phyloP scores from a whole-genome alignment of 1,140 invertebrate species.

The Ostrea edulis region DNA sequence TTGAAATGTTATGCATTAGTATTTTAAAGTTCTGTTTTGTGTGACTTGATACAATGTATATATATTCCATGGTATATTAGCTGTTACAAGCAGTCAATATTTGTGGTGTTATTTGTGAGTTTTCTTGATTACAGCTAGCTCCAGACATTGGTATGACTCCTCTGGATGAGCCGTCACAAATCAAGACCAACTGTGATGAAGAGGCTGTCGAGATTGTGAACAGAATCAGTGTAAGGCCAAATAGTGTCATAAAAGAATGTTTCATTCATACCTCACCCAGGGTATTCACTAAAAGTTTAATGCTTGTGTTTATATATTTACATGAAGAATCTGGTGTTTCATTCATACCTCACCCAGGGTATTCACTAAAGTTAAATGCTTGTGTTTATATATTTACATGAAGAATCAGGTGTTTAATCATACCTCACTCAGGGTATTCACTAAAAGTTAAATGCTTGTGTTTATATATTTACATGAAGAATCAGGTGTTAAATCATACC shows the following conservation, averaged over 20 bases:
- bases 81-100: no score
- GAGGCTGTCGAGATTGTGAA: constrained; percentile 91
- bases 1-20: no score
- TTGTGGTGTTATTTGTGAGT: no score
- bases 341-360: background rate
- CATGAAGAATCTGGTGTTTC: no score
- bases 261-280: background rate
- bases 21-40: no score
- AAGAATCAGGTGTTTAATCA: no score
- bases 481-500: no score
- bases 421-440: background rate
- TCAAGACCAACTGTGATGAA: constrained; percentile 91
- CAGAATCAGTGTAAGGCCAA: constrained; percentile 83
- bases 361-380: background rate
- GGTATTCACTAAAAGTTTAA: background rate
- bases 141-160: constrained; percentile 92
- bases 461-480: no score
- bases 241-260: no score
- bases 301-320: background rate
- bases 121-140: constrained; percentile 83
- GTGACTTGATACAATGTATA: no score
- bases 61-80: no score
- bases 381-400: no score
- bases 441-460: background rate
- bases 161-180: constrained; percentile 91